Conservation (phyloP, 2,888 invertebrate species). For the Sericinus montela region DNA sequence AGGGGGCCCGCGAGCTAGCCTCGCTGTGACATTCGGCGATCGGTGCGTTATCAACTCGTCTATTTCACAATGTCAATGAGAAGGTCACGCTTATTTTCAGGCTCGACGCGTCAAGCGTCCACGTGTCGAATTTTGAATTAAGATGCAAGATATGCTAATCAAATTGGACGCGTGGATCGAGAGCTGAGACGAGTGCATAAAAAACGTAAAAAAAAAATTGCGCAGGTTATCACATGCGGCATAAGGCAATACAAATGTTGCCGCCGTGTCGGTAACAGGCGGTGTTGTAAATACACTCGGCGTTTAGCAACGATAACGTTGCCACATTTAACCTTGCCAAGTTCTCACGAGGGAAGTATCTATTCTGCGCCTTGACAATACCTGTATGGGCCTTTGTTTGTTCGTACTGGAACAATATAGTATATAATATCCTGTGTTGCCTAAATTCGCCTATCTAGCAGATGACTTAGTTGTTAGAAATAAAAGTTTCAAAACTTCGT, state of each 20-base stretch:
- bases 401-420: constrained; percentile 51
- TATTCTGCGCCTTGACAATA: constrained; percentile 78
- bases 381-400: constrained; percentile 75
- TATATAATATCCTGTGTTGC: constrained; percentile 52
- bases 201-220: constrained; percentile 22
- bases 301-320: constrained; percentile 78
- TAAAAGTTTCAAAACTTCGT: constrained; percentile 36
- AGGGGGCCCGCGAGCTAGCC: constrained; percentile 70
- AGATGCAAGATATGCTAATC: neutral
- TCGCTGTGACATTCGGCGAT: constrained; percentile 75
- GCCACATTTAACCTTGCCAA: constrained; percentile 76
- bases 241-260: constrained; percentile 42
- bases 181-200: constrained; percentile 1
- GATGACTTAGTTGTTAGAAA: constrained; percentile 32
- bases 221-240: constrained; percentile 29
- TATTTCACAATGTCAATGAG: constrained; percentile 80
- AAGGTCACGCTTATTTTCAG: constrained; percentile 73
- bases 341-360: constrained; percentile 79
- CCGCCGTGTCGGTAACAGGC: constrained; percentile 67
- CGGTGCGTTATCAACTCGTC: constrained; percentile 73
- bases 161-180: neutral
- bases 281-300: constrained; percentile 74
- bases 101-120: constrained; percentile 50
- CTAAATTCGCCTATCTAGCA: constrained; percentile 40
- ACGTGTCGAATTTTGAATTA: constrained; percentile 38